Base-by-base conservation (phyloP, 1,140 invertebrate genomes). In the Pemphigus obesinymphae region DNA sequence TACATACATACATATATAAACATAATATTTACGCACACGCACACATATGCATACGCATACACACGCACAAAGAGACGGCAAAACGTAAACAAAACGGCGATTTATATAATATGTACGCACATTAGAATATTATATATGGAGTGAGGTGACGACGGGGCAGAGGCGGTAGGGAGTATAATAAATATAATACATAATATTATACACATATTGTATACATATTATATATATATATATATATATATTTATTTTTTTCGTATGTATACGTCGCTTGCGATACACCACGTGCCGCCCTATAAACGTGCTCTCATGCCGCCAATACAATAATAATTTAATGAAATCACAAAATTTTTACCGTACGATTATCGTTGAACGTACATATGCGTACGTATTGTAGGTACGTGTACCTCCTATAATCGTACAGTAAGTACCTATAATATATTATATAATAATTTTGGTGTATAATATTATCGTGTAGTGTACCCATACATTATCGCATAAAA, bases 31-130 rank as follows among this genome's bases (percentile, higher is more conserved):
- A 34, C 72, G n/a, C 29, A 76, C 63, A 68, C 75, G 34, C 50
- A 76, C 43, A 76, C 34, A 37, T 10, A 58, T 45, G 58, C 50
- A 13, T 37, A 55, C 72, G 29, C 31, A 37, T 34, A 66, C 6
- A 34, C 72, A 37, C 29, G 48, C 34, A 40, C 75, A 80, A 80
- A 80, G 76, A 80, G 55, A 80, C 76, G 75, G 75, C 53, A 45
- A 80, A 80, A 80, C 55, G 55, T 80, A 80, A 80, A 80, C 76
- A 80, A 80, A 80, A 80, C 76, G 55, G 76, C 40, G 55, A 80
- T 63, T 80, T 63, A 29, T 45, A 70, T 40, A 17, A 23, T 15
- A 23, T 58, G n/a, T 55, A 15, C 5, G 2, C 15, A 50, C 17
- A 66, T 66, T n/a, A n/a, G n/a, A 37, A 40, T 66, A 61, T 29